Evolutionary conservation across 2,888 invertebrate genomes (phyloP), one percentile per base, ranked within the genome.

Genomic region (Apocheima hispidaria): DNA sequence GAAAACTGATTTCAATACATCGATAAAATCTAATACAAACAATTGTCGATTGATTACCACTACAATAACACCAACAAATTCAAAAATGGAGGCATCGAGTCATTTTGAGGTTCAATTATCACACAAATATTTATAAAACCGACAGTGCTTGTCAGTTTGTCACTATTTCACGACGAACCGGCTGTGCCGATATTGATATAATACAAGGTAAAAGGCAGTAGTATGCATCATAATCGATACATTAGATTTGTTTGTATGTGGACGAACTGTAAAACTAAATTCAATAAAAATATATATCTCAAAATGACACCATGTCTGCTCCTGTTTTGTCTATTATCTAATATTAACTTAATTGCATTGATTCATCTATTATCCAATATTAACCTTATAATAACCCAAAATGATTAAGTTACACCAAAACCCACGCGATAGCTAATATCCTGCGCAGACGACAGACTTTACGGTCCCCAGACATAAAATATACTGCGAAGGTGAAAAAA

Each of bases 341-440:
- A 50, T n/a, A 40, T 40, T 40, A 50, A 38, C 18, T 38, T 40
- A 51, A 51, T 51, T 40, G 51, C 51, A 51, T 51, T 51, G 40
- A 51, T 51, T 41, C 51, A 51, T 30, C 28, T 40, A 40, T 28
- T 41, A 41, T 51, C 30, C 40, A 51, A 44, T 41, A 51, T 43
- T 55, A 21, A 51, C 41, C 50, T 55, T 55, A 60, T 26, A 49
- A 63, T 62, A 62, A 65, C 64, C 62, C 59, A 59, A 60, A 60
- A 60, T 60, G 43, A 66, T 68, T 68, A 67, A 44, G 57, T 51
- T 63, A 68, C 44, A 68, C 68, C 69, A 67, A 69, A 69, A 65
- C 65, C 69, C 69, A 66, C 59, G 52, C 65, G 53, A 60, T 56
- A 57, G 9, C 46, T 54, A 60, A 30, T 43, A 49, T 30, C 49